Conservation (phyloP, 2,113 vertebrate genomes). For the Lanius ludovicianus region DNA sequence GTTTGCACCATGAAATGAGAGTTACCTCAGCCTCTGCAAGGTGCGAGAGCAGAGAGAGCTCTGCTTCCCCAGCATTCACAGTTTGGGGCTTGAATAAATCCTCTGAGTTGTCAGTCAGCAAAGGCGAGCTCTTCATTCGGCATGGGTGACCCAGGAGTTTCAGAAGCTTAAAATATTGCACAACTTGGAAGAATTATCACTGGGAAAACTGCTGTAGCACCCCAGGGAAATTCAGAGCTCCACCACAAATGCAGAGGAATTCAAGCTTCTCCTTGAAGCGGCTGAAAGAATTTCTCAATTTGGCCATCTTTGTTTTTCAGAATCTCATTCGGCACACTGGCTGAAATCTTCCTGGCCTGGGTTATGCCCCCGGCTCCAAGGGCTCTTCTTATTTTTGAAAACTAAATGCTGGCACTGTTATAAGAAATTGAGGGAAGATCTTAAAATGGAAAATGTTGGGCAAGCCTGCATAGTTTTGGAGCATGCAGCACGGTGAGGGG, state of each 20-base stretch:
- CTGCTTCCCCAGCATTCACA: not conserved
- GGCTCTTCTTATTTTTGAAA: not conserved
- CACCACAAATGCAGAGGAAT: not conserved
- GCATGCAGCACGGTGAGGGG: rapidly evolving
- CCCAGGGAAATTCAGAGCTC: constrained; percentile 1
- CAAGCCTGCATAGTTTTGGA: not conserved
- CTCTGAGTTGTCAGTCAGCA: not conserved
- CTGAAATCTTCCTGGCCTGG: not conserved
- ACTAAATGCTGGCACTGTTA: not conserved
- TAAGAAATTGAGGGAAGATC: not conserved
- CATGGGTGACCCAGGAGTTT: not conserved
- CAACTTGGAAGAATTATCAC: constrained; percentile 55
- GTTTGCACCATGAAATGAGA: not conserved
- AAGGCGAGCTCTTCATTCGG: not conserved
- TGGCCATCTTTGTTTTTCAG: constrained; percentile 18
- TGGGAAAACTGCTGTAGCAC: constrained; percentile 42
- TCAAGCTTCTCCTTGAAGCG: constrained; percentile 1
- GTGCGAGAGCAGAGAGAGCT: not conserved
- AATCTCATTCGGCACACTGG: not conserved
- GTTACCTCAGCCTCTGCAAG: not conserved
- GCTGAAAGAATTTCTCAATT: constrained; percentile 10
- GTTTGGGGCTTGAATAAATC: not conserved
- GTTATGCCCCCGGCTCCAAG: not conserved
- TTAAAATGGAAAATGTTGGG: constrained; percentile 31
- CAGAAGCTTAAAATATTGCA: constrained; percentile 48